Base-by-base conservation (phyloP, 2,113 vertebrate genomes). In the Hippoglossus stenolepis region DNA sequence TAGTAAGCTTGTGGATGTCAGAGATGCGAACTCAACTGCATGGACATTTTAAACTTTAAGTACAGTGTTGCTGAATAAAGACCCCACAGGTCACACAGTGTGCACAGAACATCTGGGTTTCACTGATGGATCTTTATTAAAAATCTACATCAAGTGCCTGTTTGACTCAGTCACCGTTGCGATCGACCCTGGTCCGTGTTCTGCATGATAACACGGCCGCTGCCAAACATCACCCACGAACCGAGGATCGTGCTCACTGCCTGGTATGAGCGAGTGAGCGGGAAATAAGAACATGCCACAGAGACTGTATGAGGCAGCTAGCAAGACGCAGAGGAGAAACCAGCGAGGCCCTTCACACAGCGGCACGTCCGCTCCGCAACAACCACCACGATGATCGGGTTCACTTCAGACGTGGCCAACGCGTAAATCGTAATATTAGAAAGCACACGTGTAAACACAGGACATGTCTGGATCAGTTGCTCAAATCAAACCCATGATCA, bases 241-340 rank as follows among this genome's bases (percentile, higher is more conserved):
- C 51, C 24, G 15, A 65, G 74, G 67, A 72, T 61, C 73, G 24
- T 75, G 74, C 77, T 80, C 65, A 79, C 5, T 54, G 75, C 76
- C 60, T 54, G 71, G 78, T 76, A 51, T 10, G 92, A 92, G 92
- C 92, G 91, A 91, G 91, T 14, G 92, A 92, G 92, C 92, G 91
- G 92, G 92, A 93, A 93, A 92, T 90, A 91, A 68, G 78, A 92
- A 90, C 89, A 91, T 67, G 73, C 77, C 45, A 58, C 71, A 6
- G 71, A 73, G 65, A 70, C 74, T 15, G 79, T 60, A 49, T 60
- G 77, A 64, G 80, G 31, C 54, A 58, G 83, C 79, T 87, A 85
- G 75, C 81, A 26, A 13, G 6, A 40, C 17, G 66, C 59, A 23
- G 38, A 1, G 57, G 24, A 70, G 54, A 54, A 75, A 61, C 82